phyloP scores from a whole-genome alignment of 2,888 invertebrate species.

The Scaptomyza reducta region DNA sequence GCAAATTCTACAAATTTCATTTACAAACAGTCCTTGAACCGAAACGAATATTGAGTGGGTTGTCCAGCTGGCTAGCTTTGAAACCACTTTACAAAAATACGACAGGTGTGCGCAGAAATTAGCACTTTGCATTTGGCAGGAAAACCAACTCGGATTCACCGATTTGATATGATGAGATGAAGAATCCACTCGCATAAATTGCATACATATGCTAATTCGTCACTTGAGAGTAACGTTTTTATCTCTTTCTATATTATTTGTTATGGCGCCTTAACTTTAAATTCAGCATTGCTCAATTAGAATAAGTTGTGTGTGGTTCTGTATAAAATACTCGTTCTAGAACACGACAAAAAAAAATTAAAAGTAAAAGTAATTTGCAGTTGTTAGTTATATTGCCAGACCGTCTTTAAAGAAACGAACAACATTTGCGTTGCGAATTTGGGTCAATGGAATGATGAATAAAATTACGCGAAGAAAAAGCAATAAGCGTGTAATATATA shows the following conservation, averaged over 20 bases:
- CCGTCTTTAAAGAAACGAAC: not conserved
- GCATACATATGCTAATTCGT: constrained; percentile 76
- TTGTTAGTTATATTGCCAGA: constrained; percentile 10
- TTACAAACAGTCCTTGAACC: constrained; percentile 75
- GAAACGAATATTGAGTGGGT: constrained; percentile 6
- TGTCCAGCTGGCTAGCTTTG: constrained; percentile 14
- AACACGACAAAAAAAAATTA: constrained; percentile 21
- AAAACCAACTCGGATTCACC: constrained; percentile 34
- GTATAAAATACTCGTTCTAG: constrained; percentile 42
- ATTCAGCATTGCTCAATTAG: constrained; percentile 58
- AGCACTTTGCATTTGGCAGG: constrained; percentile 64
- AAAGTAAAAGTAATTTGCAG: constrained; percentile 52
- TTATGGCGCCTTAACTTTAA: constrained; percentile 60
- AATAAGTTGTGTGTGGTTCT: constrained; percentile 53
- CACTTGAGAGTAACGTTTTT: constrained; percentile 47
- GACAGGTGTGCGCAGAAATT: constrained; percentile 65
- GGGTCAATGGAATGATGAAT: constrained; percentile 64
- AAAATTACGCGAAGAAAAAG: constrained; percentile 23
- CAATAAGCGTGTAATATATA: not conserved
- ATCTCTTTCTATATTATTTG: constrained; percentile 13
- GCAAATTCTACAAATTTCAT: constrained; percentile 70
- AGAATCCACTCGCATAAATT: constrained; percentile 76
- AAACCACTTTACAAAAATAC: constrained; percentile 29
- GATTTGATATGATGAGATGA: constrained; percentile 63
- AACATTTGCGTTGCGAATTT: constrained; percentile 36